Base-by-base conservation (phyloP, 2,113 vertebrate genomes). In the Hylia prasina region DNA sequence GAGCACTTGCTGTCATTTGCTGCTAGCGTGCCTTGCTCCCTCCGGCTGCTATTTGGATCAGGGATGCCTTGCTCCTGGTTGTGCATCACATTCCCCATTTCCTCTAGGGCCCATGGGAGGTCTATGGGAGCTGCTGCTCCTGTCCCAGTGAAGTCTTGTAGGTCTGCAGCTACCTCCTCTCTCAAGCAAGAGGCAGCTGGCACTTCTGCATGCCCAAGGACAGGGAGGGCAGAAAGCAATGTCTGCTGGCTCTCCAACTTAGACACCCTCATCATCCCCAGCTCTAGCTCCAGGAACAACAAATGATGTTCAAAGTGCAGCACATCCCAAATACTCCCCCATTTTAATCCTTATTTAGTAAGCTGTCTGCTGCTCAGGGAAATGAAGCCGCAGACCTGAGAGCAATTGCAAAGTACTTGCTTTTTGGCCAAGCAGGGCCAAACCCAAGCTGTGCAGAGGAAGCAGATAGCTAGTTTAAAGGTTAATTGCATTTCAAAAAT, bases 401-500 rank as follows among this genome's bases (percentile, higher is more conserved):
- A 35, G 39, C 0, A 2, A 40, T 35, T 17, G 13, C 22, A 10
- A 57, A 77, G 47, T 21, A 19, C 73, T 86, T 78, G 37, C 35
- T 50, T 93, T 89, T 37, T 69, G 56, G 27, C 48, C 45, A 42
- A 58, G 77, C 2, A 5, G 25, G n/a, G 33, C 57, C 53, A 84
- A 87, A 69, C 40, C 18, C 35, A 45, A 53, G 24, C 72, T 71
- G 4, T 40, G 66, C 68, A 69, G 65, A 42, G 45, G 40, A 48
- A 87, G 40, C 53, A 82, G 40, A 85, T 45, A 71, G 56, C 31
- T 84, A 12, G 48, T 45, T 78, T 64, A 95, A 94, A 95, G 87
- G 93, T 90, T 95, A 91, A 82, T 80, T 35, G 0, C 39, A 40
- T 91, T 77, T 96, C 68, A 90, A 8, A 94, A 85, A 45, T 40